A percentile compares a stretch with the other conserved stretches of the same genome.
Conservation (phyloP, 2,113 vertebrate genomes). For the Reinhardtius hippoglossoides region DNA sequence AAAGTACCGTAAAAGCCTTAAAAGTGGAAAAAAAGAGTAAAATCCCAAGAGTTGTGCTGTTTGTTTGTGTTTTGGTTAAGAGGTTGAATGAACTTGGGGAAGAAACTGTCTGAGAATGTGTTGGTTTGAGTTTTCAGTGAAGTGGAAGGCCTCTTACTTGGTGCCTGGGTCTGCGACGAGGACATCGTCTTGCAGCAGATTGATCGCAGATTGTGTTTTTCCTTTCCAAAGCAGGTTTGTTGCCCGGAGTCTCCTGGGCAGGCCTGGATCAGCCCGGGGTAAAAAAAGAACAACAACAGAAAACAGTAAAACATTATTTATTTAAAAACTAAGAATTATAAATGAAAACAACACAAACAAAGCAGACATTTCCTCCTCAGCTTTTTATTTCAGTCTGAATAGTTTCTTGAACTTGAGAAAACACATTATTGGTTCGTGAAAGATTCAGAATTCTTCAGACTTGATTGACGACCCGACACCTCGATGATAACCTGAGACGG, state of each 20-base stretch:
- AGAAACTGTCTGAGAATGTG: too few relatives aligned
- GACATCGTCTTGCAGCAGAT: constrained; percentile 89
- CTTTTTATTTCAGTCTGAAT: not conserved
- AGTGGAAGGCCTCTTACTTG: constrained; percentile 79
- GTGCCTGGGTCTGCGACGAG: constrained; percentile 92
- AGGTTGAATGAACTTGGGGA: too few relatives aligned
- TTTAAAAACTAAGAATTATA: not conserved
- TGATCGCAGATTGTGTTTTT: constrained; percentile 87
- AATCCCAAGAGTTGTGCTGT: too few relatives aligned
- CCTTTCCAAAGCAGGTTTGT: constrained; percentile 92
- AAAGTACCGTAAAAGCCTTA: too few relatives aligned
- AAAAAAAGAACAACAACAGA: not conserved
- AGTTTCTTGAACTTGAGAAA: not conserved
- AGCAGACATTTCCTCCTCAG: not conserved
- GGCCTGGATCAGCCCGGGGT: constrained; percentile 75
- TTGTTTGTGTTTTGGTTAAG: too few relatives aligned
- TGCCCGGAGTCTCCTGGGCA: constrained; percentile 88
- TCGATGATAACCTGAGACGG: constrained; percentile 1
- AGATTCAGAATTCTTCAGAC: not conserved
- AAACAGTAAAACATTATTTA: not conserved
- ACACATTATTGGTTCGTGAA: not conserved
- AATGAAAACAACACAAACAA: not conserved
- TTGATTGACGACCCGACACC: not conserved
- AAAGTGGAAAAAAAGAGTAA: too few relatives aligned
- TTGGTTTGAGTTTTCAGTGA: too few relatives aligned